Evolutionary conservation across 2,888 invertebrate species (phyloP), one percentile per base, ranked within the genome.

Genomic region (Belgica antarctica): DNA sequence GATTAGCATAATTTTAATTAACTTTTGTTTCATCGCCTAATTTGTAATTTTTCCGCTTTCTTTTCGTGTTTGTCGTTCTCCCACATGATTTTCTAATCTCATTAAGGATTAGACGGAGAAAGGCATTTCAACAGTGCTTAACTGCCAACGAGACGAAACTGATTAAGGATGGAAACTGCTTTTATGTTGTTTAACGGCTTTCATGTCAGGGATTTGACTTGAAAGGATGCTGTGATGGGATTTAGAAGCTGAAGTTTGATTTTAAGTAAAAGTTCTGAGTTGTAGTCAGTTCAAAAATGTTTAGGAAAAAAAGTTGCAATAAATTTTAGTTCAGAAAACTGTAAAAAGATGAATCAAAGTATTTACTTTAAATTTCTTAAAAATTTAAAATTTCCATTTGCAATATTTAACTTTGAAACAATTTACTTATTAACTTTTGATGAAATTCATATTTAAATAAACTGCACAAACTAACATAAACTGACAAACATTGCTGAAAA

Each of bases 1-100:
- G 68, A 68, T 68, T 68, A 47, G 27, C 68, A 68, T 68, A 68
- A 47, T 68, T 68, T 68, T 68, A 68, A 68, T 68, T 68, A 68
- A 68, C 68, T 68, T 47, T 68, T 66, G 52, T 66, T 28, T 63
- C 31, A 17, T 31, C 34, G 28, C 15, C 24, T 65, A 15, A 46
- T 65, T 62, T 62, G 61, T 61, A 28, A 65, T 17, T 66, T 66
- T 57, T 57, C 31, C 15, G 5, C 17, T 34, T n/a, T n/a, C n/a
- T n/a, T n/a, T n/a, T n/a, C n/a, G n/a, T n/a, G n/a, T n/a, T n/a
- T 2, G 31, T 47, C 19, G 25, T 27, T 17, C 17, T 34, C 19
- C 28, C 34, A 22, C 2, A 31, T 28, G 34, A 12, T 15, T 34
- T 17, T 31, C 34, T 57, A 52, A 52, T 68, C 57, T 57, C 25